Percentiles rank a stretch among this genome's conserved stretches.
These are phyloP conservation scores for Hymenochirus boettgeri DNA, from an alignment of 2,113 vertebrate species.

Conservation along the genomic window DNA sequence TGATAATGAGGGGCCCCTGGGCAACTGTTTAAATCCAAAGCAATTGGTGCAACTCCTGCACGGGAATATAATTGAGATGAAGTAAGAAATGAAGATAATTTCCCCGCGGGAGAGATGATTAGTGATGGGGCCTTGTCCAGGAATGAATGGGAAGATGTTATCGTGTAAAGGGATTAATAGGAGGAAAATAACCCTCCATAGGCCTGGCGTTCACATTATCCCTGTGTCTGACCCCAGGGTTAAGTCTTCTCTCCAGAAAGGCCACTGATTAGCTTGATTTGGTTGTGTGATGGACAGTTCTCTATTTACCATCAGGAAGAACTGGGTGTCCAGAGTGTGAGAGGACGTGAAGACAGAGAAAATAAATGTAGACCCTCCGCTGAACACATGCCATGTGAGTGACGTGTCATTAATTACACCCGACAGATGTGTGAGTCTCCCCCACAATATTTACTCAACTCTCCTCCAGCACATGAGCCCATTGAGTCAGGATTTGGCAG, in stretches of 20 bases:
- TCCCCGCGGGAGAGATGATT: no score
- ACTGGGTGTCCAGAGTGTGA: neutral
- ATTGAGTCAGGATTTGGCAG: slow-evolving; percentile 32
- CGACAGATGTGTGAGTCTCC: slow-evolving; percentile 34
- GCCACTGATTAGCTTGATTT: neutral
- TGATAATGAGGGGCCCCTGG: no score
- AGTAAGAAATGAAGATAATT: no score
- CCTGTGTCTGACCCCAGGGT: neutral
- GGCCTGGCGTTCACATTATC: neutral
- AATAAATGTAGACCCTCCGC: slow-evolving; percentile 19
- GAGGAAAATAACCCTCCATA: neutral
- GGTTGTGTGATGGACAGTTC: neutral
- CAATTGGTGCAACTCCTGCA: no score
- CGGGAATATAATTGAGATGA: no score
- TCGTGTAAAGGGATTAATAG: neutral
- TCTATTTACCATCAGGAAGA: neutral
- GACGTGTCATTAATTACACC: slow-evolving; percentile 34
- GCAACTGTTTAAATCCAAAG: no score
- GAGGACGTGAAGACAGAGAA: slow-evolving; percentile 12
- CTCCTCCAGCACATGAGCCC: slow-evolving; percentile 16
- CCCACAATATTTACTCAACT: slow-evolving; percentile 33
- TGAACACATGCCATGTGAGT: slow-evolving; percentile 31
- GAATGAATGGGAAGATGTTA: neutral
- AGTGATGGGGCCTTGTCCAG: neutral
- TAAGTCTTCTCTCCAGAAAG: neutral